A percentile compares a stretch with the other conserved stretches of the same genome.
Conservation (phyloP, 2,113 vertebrate genomes). For the Zosterops lateralis region DNA sequence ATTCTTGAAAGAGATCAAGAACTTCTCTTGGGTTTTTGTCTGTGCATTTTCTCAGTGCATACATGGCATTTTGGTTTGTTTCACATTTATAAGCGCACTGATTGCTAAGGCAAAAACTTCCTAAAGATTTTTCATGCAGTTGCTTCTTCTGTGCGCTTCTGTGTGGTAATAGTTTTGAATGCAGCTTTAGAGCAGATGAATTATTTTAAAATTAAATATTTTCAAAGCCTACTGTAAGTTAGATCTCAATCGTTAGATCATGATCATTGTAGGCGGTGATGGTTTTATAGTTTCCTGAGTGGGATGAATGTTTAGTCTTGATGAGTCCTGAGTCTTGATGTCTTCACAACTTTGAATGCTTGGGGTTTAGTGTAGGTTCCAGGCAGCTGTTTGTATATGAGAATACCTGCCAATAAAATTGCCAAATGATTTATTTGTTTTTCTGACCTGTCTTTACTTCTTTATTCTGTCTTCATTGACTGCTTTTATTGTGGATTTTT, state of each 20-base stretch:
- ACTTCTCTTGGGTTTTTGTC: not conserved
- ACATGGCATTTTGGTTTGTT: not conserved
- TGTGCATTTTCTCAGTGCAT: too few species aligned
- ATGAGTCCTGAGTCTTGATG: not conserved
- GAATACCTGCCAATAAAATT: not conserved
- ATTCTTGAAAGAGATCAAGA: not conserved
- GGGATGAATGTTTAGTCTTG: not conserved
- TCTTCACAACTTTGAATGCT: not conserved
- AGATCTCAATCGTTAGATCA: fast-evolving
- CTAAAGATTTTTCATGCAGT: not conserved
- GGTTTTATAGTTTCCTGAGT: not conserved
- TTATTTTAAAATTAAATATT: not conserved
- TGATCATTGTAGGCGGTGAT: not conserved
- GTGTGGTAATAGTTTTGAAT: not conserved
- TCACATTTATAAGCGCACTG: not conserved
- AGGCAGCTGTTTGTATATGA: not conserved
- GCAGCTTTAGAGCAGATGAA: not conserved
- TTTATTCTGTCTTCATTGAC: not conserved
- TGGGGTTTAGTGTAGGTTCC: not conserved
- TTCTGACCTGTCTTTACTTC: not conserved
- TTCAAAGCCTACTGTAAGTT: not conserved
- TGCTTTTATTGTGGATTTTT: not conserved
- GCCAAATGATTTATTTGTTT: not conserved
- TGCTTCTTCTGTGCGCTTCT: not conserved
- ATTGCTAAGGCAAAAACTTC: not conserved